Evolutionary conservation across 2,797 vertebrate genomes (phyloP).

Genomic region (Tragelaphus oryx): DNA sequence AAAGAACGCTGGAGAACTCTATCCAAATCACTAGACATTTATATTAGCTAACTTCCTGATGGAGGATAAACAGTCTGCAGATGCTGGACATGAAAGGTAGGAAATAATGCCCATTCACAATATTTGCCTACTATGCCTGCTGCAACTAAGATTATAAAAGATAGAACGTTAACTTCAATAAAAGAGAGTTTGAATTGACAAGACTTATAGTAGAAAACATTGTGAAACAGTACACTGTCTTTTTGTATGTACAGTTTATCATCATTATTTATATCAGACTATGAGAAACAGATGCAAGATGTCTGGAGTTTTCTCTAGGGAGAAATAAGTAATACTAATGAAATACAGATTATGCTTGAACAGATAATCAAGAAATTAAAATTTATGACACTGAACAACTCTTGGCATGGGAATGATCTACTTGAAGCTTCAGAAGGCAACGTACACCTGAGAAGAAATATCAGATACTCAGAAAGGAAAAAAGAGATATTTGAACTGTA

Average conservation of each 20-base stretch:
- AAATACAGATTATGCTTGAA: slow-evolving; percentile 70
- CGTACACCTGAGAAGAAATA: neutral
- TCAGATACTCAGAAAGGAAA: neutral
- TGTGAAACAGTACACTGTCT: slow-evolving; percentile 41
- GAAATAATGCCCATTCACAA: neutral
- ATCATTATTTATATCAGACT: slow-evolving; percentile 68
- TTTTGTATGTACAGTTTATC: slow-evolving; percentile 49
- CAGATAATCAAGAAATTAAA: slow-evolving; percentile 73
- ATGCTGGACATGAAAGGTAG: neutral
- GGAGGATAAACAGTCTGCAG: neutral
- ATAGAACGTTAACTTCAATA: slow-evolving; percentile 25
- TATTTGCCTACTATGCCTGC: neutral
- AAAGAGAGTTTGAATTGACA: slow-evolving; percentile 20
- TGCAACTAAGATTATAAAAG: slow-evolving; percentile 25
- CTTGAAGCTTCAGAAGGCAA: slow-evolving; percentile 35
- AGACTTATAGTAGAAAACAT: slow-evolving; percentile 36
- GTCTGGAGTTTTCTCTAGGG: slow-evolving; percentile 61
- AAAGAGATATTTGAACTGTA: neutral
- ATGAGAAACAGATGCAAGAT: slow-evolving; percentile 72
- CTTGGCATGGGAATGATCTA: slow-evolving; percentile 47
- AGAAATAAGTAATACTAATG: slow-evolving; percentile 73
- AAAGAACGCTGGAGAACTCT: slow-evolving; percentile 4
- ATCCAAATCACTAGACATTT: neutral
- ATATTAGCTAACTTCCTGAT: neutral
- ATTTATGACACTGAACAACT: slow-evolving; percentile 62